A percentile compares a stretch with the other conserved stretches of the same genome.
phyloP scores from a whole-genome alignment of 2,888 invertebrate genomes.

The Aquatica leii region DNA sequence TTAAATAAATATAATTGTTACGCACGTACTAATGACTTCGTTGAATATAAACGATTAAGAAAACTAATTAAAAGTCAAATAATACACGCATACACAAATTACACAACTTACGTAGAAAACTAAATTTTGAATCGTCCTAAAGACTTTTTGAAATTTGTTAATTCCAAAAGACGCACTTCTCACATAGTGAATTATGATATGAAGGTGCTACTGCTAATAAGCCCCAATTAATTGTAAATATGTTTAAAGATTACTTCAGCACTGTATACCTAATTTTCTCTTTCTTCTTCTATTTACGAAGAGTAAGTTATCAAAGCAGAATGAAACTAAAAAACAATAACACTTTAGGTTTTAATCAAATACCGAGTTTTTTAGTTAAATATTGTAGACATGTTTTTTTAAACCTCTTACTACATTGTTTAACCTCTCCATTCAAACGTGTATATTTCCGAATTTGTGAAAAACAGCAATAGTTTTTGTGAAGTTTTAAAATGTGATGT shows the following conservation, averaged over 20 bases:
- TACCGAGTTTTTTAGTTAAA: not conserved
- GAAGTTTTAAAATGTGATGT: not conserved
- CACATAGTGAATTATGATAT: not conserved
- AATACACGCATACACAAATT: not conserved
- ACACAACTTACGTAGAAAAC: not conserved
- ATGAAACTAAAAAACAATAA: not conserved
- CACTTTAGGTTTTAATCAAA: not conserved
- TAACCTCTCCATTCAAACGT: not conserved
- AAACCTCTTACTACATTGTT: not conserved
- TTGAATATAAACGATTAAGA: not conserved
- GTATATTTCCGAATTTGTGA: not conserved
- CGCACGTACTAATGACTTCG: not conserved
- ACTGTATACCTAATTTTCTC: not conserved
- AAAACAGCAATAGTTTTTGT: not conserved
- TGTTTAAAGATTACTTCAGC: not conserved
- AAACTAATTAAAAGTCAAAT: not conserved
- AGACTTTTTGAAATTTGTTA: not conserved
- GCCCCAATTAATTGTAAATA: not conserved
- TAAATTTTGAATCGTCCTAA: not conserved
- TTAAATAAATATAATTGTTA: not conserved
- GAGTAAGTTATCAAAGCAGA: not conserved
- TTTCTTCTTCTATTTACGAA: not conserved
- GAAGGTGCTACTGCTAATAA: not conserved
- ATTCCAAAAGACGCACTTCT: not conserved
- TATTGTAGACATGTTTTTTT: not conserved